Evolutionary conservation across 64 coral and sea anemone species (phyloP).

Genomic region (Actinia equina): DNA sequence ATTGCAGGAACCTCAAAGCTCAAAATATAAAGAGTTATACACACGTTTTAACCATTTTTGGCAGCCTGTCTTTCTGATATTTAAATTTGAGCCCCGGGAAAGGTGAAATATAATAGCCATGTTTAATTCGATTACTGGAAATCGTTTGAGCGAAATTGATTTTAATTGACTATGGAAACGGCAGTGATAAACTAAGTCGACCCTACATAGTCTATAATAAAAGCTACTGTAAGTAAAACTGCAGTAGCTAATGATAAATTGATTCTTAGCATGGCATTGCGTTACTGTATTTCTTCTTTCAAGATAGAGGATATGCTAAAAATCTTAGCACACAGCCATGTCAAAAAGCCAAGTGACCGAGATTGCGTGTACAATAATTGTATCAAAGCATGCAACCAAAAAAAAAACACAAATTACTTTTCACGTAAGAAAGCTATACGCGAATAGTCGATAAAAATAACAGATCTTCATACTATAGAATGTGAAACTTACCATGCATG

Average conservation of each 20-base stretch:
- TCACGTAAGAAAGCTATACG: not conserved
- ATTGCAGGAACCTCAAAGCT: too few relatives aligned
- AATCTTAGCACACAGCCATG: not conserved
- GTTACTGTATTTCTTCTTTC: not conserved
- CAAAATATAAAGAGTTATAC: not conserved
- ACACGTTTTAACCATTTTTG: not conserved
- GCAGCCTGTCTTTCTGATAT: not conserved
- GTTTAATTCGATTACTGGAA: conserved; percentile 18
- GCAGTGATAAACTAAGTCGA: not conserved
- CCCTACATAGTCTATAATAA: not conserved
- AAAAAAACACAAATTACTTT: not conserved
- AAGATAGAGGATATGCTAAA: not conserved
- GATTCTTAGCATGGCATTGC: not conserved
- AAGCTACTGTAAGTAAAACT: not conserved
- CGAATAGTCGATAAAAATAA: not conserved
- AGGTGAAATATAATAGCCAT: not conserved
- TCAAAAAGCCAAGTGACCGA: not conserved
- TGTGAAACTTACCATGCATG: conserved; percentile 3
- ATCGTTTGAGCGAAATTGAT: not conserved
- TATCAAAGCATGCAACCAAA: not conserved
- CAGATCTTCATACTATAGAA: not conserved
- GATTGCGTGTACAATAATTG: not conserved
- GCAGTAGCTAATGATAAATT: not conserved
- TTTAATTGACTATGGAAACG: not conserved
- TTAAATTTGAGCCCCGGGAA: not conserved